Evolutionary conservation across 1,140 invertebrate species (phyloP), one percentile per base, ranked within the genome.

Genomic region (Nomia melanderi): DNA sequence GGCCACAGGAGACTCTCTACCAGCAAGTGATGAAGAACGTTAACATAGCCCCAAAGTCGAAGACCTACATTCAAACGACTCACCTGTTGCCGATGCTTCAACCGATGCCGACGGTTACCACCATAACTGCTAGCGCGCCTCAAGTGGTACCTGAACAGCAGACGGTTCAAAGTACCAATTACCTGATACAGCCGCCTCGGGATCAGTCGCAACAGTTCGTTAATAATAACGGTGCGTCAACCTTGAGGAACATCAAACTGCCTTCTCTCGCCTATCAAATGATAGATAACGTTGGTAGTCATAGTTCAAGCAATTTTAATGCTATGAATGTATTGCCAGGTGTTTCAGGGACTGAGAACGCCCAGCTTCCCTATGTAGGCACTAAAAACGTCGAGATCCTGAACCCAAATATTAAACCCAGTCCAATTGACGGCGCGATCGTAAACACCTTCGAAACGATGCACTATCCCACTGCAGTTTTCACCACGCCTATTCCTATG

Each of bases 401-500:
- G 1, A 92, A 92, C 85, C 91, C 91, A 0, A 91, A 91, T 67
- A 73, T 91, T 1, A 91, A 90, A 44, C 82, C 87, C 8, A 91
- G 84, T 62, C 63, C 88, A 8, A 31, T 88, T 23, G 90, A 90
- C 27, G 27, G 85, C 0, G 64, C 81, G 1, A 47, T 88, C 0
- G 33, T 86, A 0, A 88, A 85, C 64, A 54, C 86, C n/a, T 77
- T 86, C 25, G 82, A 84, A 39, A 29, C 87, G 0, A 70, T 90
- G 67, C 85, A 88, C 67, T 92, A 90, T 59, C 87, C 86, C 2
- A 33, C 86, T 11, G 74, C 89, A 0, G 79, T 91, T 8, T 59
- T 92, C 25, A 92, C 92, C 0, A 92, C 92, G 2, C 90, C 89
- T 3, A 86, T 92, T 39, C 91, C 92, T 36, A 88, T 92, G 60